These are phyloP conservation scores for Sarcophaga variegata DNA, from an alignment of 2,888 invertebrate species.

Conservation along the genomic window DNA sequence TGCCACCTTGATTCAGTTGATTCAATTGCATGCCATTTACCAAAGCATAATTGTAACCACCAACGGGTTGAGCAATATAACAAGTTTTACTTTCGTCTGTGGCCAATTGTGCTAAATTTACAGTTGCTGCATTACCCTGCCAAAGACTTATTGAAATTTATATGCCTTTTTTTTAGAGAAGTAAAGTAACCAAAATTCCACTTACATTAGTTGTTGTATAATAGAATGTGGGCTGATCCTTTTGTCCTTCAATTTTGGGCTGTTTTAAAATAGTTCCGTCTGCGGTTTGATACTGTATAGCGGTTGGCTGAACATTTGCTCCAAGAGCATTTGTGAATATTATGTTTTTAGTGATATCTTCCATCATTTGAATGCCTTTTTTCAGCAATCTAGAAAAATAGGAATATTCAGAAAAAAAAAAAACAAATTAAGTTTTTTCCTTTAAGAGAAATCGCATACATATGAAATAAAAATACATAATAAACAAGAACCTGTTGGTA, in stretches of 20 bases:
- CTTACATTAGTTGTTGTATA: slow-evolving; percentile 83
- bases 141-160: slow-evolving; percentile 8
- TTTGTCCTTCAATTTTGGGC: slow-evolving; percentile 85
- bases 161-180: not conserved
- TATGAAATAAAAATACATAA: too few species aligned
- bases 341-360: slow-evolving; percentile 81
- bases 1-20: slow-evolving; percentile 83
- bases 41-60: slow-evolving; percentile 89
- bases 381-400: too few species aligned
- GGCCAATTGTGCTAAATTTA: slow-evolving; percentile 87
- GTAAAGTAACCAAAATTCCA: slow-evolving; percentile 3
- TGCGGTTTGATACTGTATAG: slow-evolving; percentile 86
- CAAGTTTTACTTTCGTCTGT: slow-evolving; percentile 87
- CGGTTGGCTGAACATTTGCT: slow-evolving; percentile 83
- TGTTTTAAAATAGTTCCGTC: slow-evolving; percentile 86
- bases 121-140: slow-evolving; percentile 84
- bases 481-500: too few species aligned
- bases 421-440: too few species aligned
- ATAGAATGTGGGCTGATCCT: slow-evolving; percentile 87
- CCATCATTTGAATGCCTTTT: slow-evolving; percentile 74
- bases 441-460: too few species aligned
- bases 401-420: too few species aligned
- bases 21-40: slow-evolving; percentile 92
- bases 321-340: slow-evolving; percentile 85
- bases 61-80: slow-evolving; percentile 89